phyloP scores from a whole-genome alignment of 1,140 invertebrate species.

The Bradysia coprophila region DNA sequence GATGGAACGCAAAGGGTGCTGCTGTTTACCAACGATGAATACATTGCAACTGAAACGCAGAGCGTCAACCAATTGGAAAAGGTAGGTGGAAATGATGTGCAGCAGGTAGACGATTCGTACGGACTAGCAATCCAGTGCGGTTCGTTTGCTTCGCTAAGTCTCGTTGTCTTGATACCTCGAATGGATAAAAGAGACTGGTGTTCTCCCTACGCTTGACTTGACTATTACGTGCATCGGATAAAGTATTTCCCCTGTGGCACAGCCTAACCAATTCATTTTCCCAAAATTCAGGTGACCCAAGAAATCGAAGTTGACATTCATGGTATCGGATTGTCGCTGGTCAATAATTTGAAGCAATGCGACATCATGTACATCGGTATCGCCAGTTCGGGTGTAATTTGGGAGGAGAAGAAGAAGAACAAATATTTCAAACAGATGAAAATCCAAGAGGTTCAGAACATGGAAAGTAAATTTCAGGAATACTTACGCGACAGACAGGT shows the following conservation, averaged over 20 bases:
- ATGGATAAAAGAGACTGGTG: no score
- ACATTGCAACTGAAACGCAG: constrained; percentile 58
- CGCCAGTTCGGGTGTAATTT: constrained; percentile 80
- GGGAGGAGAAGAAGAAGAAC: constrained; percentile 51
- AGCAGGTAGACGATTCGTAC: no score
- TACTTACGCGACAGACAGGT: constrained; percentile 44
- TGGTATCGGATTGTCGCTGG: constrained; percentile 80
- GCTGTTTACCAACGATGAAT: constrained; percentile 61
- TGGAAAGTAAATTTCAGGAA: constrained; percentile 72
- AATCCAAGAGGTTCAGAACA: constrained; percentile 33
- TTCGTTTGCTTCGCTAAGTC: no score
- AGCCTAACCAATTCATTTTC: constrained; percentile 84
- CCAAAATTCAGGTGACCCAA: constrained; percentile 40
- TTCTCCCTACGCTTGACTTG: no score
- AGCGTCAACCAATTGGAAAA: constrained; percentile 35
- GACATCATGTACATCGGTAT: constrained; percentile 87
- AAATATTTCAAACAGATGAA: constrained; percentile 59
- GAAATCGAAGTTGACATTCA: constrained; percentile 69
- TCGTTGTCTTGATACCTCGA: no score
- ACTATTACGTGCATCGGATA: no score
- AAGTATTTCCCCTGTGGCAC: constrained; percentile 79
- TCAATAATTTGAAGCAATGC: constrained; percentile 60
- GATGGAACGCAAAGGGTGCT: constrained; percentile 85
- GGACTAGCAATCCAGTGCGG: no score
- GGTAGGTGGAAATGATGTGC: no score